Evolutionary conservation across 1,140 invertebrate species (phyloP).

Genomic region (Ceratoteleas bidentatus): DNA sequence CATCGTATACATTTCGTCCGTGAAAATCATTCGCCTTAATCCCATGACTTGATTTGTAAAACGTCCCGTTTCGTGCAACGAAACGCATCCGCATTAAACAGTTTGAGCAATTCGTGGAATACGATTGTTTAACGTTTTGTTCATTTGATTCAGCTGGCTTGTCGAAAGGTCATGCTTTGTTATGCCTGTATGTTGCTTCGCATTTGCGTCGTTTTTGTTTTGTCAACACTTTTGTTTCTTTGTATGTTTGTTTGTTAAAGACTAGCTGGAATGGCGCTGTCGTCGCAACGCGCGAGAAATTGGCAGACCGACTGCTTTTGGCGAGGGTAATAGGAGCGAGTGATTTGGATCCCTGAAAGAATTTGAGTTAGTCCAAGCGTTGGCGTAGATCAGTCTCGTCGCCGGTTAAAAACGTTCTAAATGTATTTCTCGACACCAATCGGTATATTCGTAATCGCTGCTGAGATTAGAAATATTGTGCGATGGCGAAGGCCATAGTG

Average conservation of each 20-base stretch:
- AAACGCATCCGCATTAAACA: conserved; percentile 49
- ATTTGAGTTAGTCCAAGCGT: conserved; percentile 35
- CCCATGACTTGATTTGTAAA: too few species aligned
- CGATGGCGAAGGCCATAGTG: conserved; percentile 53
- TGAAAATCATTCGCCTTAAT: conserved; percentile 20
- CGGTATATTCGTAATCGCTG: conserved; percentile 14
- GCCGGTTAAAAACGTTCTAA: conserved; percentile 20
- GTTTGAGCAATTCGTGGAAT: conserved; percentile 59
- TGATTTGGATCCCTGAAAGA: conserved; percentile 16
- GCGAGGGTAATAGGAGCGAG: conserved; percentile 13
- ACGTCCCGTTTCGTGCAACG: conserved; percentile 17
- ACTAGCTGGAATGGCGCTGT: conserved; percentile 24
- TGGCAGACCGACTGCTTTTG: conserved; percentile 36
- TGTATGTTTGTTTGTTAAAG: too few species aligned
- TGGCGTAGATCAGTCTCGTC: conserved; percentile 11
- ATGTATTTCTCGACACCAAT: conserved; percentile 22
- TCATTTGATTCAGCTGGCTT: conserved; percentile 45
- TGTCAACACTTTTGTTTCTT: too few species aligned
- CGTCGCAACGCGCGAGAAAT: conserved; percentile 7
- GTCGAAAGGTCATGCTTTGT: conserved; percentile 11
- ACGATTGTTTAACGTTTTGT: conserved; percentile 44
- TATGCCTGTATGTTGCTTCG: conserved; percentile 9
- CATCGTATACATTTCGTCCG: conserved; percentile 14
- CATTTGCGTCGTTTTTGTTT: conserved; percentile 24
- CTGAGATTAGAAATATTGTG: conserved; percentile 59